Evolutionary conservation across 2,113 vertebrate genomes (phyloP).

Genomic region (Ophthalmolycus amberensis): DNA sequence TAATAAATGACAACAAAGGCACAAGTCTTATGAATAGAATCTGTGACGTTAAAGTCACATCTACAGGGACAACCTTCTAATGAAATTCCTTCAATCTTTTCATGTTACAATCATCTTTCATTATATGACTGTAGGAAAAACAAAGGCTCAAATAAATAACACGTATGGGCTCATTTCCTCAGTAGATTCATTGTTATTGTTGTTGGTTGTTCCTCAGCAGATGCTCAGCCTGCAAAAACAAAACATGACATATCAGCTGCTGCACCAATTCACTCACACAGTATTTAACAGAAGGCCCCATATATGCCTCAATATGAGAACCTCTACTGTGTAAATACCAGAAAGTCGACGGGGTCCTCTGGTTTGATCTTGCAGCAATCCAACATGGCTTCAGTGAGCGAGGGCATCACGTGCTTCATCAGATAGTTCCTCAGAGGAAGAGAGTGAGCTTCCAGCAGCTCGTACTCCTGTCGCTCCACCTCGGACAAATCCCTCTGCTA

Average conservation of each 20-base stretch:
- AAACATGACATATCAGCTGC: background rate
- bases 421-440: slow-evolving; percentile 91
- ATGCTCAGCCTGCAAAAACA: slow-evolving; percentile 75
- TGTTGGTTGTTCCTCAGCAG: slow-evolving; percentile 61
- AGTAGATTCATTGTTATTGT: slow-evolving; percentile 9
- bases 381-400: slow-evolving; percentile 86
- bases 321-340: slow-evolving; percentile 81
- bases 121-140: background rate
- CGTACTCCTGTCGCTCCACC: slow-evolving; percentile 88
- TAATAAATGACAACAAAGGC: no score
- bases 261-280: background rate
- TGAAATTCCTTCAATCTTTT: background rate
- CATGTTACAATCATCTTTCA: background rate
- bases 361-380: slow-evolving; percentile 90
- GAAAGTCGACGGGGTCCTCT: slow-evolving; percentile 91
- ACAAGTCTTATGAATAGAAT: no score
- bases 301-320: background rate
- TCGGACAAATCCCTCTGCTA: slow-evolving; percentile 86
- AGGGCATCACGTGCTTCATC: slow-evolving; percentile 93
- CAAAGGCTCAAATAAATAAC: background rate
- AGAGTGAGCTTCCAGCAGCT: slow-evolving; percentile 87
- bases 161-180: background rate
- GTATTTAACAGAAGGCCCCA: background rate
- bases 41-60: no score
- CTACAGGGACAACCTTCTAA: background rate